These are phyloP conservation scores for Caenorhabditis drosophilae DNA, from an alignment of 2,888 invertebrate genomes.

Conservation along the genomic window DNA sequence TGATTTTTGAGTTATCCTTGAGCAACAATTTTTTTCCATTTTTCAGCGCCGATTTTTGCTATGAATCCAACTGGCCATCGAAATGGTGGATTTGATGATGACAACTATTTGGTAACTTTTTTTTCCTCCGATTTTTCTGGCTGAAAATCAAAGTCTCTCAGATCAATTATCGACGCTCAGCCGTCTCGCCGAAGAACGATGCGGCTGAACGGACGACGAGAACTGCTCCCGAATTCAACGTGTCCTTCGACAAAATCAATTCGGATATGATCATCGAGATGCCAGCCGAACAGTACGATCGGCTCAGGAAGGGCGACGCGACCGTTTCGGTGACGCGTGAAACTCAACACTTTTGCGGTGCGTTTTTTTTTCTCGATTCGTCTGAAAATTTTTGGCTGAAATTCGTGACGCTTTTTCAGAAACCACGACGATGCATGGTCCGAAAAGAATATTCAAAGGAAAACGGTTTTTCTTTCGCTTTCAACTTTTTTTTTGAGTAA, in stretches of 20 bases:
- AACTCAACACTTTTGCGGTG: slow-evolving; percentile 62
- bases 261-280: slow-evolving; percentile 46
- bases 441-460: slow-evolving; percentile 53
- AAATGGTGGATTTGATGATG: slow-evolving; percentile 24
- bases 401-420: slow-evolving; percentile 33
- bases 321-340: slow-evolving; percentile 52
- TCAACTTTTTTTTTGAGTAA: no score
- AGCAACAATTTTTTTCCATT: no score
- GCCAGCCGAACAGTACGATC: no score
- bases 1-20: no score
- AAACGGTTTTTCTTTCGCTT: no score
- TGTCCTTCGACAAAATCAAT: slow-evolving; percentile 10
- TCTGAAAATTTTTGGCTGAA: background rate
- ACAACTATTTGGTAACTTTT: slow-evolving; percentile 22
- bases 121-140: background rate
- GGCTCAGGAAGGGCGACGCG: no score
- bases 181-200: background rate
- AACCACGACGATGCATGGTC: slow-evolving; percentile 65
- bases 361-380: no score
- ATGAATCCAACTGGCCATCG: no score
- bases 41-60: no score
- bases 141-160: background rate
- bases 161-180: no score
- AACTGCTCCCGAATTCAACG: background rate
- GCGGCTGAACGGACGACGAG: background rate